These are phyloP conservation scores for Athalia rosae DNA, from an alignment of 2,888 invertebrate genomes.

Conservation along the genomic window DNA sequence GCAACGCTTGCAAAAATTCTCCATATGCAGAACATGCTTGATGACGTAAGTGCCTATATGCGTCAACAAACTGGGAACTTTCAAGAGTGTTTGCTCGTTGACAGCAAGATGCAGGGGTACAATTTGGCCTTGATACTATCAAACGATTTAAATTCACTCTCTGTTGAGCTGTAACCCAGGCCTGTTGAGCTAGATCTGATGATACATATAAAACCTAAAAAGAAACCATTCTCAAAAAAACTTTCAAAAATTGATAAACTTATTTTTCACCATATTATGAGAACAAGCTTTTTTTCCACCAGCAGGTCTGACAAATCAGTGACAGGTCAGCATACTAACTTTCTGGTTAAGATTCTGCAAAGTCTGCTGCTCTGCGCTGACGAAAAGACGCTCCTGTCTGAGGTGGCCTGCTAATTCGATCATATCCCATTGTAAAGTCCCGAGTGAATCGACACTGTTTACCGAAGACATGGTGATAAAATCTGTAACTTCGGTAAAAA, in stretches of 20 bases:
- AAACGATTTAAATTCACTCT: constrained; percentile 86
- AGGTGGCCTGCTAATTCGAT: constrained; percentile 82
- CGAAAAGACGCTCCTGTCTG: constrained; percentile 90
- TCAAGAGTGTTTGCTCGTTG: constrained; percentile 81
- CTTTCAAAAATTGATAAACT: too few relatives aligned
- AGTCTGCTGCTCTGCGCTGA: constrained; percentile 88
- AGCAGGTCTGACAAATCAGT: too few relatives aligned
- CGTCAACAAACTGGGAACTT: constrained; percentile 83
- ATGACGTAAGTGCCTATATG: constrained; percentile 88
- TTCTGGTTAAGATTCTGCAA: constrained; percentile 86
- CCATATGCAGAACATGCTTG: constrained; percentile 83
- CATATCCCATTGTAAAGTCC: constrained; percentile 74
- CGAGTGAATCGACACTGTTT: constrained; percentile 68
- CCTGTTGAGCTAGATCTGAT: constrained; percentile 80
- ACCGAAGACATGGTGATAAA: constrained; percentile 66
- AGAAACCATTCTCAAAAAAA: constrained; percentile 30
- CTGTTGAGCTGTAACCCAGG: constrained; percentile 93
- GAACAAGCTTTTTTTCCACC: too few relatives aligned
- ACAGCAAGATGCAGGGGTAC: constrained; percentile 86
- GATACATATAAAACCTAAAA: constrained; percentile 76
- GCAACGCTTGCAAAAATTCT: constrained; percentile 81
- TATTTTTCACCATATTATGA: too few relatives aligned
- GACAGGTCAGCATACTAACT: constrained; percentile 73
- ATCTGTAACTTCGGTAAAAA: neutral
- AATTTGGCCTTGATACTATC: constrained; percentile 84